Conservation (phyloP, 2,113 vertebrate genomes). For the Mormoops blainvillei region DNA sequence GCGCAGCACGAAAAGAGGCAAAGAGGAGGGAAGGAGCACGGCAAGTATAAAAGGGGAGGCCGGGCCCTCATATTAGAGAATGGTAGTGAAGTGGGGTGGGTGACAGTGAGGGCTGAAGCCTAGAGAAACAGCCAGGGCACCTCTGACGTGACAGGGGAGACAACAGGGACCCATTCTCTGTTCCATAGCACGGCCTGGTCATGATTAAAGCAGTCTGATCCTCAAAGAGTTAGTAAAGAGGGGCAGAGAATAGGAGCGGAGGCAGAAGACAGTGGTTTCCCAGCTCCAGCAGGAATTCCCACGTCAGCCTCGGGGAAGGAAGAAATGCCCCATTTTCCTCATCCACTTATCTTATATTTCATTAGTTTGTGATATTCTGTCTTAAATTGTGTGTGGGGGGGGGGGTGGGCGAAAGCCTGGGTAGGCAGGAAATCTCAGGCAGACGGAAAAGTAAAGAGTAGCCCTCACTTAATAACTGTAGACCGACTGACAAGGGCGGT, state of each 20-base stretch:
- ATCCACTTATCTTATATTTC: not conserved
- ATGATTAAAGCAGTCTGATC: not conserved
- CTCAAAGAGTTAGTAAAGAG: not conserved
- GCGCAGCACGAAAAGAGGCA: not conserved
- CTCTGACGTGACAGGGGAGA: not conserved
- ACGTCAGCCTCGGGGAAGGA: not conserved
- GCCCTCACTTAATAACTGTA: not conserved
- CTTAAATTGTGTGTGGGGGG: not conserved
- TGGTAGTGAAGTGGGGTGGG: not conserved
- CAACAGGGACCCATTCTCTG: not conserved
- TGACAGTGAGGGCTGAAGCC: not conserved
- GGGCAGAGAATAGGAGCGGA: not conserved
- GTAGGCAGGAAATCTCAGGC: not conserved
- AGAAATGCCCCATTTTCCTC: not conserved
- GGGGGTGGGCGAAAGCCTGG: not conserved
- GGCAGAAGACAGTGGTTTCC: not conserved
- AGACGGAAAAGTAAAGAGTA: not conserved
- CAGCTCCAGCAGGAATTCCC: not conserved
- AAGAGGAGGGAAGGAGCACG: not conserved
- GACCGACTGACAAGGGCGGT: not conserved
- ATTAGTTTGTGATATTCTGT: not conserved
- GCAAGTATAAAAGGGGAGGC: not conserved
- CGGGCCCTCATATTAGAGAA: not conserved
- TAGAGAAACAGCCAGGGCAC: not conserved
- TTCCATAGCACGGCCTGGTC: not conserved